Conservation (phyloP, 2,888 invertebrate species). For the Yponomeuta evonymella region DNA sequence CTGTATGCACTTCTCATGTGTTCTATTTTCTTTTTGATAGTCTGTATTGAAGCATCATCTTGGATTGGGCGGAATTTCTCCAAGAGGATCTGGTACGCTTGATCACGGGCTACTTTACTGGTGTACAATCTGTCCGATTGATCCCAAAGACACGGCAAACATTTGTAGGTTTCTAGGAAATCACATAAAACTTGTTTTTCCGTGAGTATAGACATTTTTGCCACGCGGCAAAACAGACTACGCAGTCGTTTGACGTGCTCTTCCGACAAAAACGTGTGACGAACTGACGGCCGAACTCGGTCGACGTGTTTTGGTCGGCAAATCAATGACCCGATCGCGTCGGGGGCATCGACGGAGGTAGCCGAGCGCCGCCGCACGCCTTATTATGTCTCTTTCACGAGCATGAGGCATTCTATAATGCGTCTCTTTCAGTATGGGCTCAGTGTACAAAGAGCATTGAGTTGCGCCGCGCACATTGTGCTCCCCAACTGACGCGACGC, state of each 20-base stretch:
- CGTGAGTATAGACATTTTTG: constrained; percentile 1
- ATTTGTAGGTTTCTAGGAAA: constrained; percentile 24
- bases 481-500: no score
- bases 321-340: constrained; percentile 2
- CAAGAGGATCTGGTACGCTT: constrained; percentile 27
- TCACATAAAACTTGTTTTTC: constrained; percentile 11
- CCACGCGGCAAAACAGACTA: background rate
- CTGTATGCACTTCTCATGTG: constrained; percentile 31
- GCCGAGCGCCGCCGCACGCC: background rate
- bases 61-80: constrained; percentile 25
- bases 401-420: background rate
- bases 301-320: background rate
- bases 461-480: no score
- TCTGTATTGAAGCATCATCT: constrained; percentile 21
- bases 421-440: background rate
- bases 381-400: background rate
- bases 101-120: constrained; percentile 20
- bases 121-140: constrained; percentile 24
- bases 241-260: background rate
- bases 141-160: constrained; percentile 31
- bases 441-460: no score
- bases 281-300: constrained; percentile 1
- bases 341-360: background rate
- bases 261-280: background rate
- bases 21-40: constrained; percentile 31